Evolutionary conservation across 2,797 vertebrate genomes (phyloP).

Genomic region (Platalea minor): DNA sequence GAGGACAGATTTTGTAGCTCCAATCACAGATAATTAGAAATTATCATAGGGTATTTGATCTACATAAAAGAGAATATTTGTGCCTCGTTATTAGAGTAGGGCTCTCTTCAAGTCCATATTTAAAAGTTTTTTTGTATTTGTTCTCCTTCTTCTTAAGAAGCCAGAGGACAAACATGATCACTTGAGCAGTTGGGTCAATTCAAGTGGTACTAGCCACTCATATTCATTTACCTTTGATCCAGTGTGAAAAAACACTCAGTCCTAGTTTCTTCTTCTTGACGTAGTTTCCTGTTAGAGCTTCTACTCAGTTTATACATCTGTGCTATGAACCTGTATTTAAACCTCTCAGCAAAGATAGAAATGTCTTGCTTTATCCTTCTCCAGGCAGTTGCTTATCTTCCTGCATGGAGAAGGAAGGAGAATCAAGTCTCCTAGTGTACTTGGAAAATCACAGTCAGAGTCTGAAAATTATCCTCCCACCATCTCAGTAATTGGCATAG

Average conservation of each 20-base stretch:
- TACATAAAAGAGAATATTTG: background rate
- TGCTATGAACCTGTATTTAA: background rate
- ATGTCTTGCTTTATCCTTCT: background rate
- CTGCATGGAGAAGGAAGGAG: background rate
- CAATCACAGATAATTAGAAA: background rate
- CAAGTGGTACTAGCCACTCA: background rate
- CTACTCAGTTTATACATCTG: background rate
- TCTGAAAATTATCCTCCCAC: slow-evolving; percentile 22
- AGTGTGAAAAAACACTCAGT: background rate
- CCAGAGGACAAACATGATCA: background rate
- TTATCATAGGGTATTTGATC: background rate
- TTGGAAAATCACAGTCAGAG: background rate
- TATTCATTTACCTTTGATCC: background rate
- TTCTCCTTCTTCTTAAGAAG: background rate
- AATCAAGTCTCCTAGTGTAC: background rate
- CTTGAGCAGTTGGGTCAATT: background rate
- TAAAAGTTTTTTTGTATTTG: background rate
- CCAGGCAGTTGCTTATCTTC: slow-evolving; percentile 6
- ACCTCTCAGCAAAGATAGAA: background rate
- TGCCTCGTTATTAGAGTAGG: background rate
- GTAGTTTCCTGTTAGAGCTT: background rate
- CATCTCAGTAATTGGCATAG: slow-evolving; percentile 13
- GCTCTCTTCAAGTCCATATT: background rate
- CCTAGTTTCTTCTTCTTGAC: background rate
- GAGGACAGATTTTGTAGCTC: background rate